Evolutionary conservation across 2,797 vertebrate species (phyloP).

Genomic region (Alcedo atthis): DNA sequence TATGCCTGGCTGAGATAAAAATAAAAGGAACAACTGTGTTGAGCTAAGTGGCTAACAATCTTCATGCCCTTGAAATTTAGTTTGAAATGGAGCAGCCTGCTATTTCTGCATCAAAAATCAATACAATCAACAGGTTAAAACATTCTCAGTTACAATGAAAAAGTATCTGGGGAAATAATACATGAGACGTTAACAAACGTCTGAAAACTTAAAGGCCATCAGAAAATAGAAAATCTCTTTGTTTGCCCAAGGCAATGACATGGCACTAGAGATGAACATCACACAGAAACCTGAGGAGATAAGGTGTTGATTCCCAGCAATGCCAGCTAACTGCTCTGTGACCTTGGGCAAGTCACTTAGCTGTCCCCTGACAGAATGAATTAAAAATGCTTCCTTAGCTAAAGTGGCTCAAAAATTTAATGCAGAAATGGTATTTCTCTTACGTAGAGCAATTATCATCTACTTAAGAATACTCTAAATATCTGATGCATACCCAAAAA

Average conservation of each 20-base stretch:
- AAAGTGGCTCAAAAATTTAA: not conserved
- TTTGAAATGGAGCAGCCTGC: slow-evolving; percentile 54
- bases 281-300: not conserved
- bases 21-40: slow-evolving; percentile 33
- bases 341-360: not conserved
- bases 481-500: not conserved
- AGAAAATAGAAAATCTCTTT: slow-evolving; percentile 34
- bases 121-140: slow-evolving; percentile 71
- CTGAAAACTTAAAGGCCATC: slow-evolving; percentile 27
- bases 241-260: not conserved
- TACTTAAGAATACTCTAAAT: not conserved
- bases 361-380: not conserved
- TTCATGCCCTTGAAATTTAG: slow-evolving; percentile 61
- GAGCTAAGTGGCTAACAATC: slow-evolving; percentile 44
- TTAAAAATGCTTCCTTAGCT: not conserved
- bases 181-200: slow-evolving; percentile 1
- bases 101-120: slow-evolving; percentile 67
- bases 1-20: slow-evolving; percentile 26
- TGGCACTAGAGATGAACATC: not conserved
- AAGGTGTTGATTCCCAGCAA: not conserved
- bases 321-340: not conserved
- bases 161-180: slow-evolving; percentile 37
- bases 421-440: not conserved
- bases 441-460: not conserved
- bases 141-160: slow-evolving; percentile 53